phyloP scores from a whole-genome alignment of 2,888 invertebrate genomes.

The Leptodirus hochenwartii region DNA sequence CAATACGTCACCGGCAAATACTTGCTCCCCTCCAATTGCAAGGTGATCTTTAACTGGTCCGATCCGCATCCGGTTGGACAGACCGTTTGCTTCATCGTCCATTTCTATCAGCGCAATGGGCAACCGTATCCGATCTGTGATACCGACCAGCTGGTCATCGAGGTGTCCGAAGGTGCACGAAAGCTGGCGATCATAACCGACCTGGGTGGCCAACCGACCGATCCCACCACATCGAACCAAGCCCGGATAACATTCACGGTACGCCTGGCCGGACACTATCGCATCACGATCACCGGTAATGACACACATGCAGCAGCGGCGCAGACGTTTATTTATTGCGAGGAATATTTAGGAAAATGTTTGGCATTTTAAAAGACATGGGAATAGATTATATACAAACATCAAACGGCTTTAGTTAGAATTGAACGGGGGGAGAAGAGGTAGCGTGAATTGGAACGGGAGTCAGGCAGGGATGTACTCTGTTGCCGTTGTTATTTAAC shows the following conservation, averaged over 20 bases:
- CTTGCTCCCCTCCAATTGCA: slow-evolving; percentile 72
- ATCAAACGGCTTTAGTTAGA: too few relatives aligned
- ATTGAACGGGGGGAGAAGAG: too few relatives aligned
- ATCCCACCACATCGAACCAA: slow-evolving; percentile 69
- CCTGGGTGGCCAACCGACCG: slow-evolving; percentile 70
- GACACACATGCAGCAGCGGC: too few relatives aligned
- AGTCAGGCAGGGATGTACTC: too few relatives aligned
- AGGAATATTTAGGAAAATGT: too few relatives aligned
- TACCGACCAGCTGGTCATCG: slow-evolving; percentile 75
- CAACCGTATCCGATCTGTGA: slow-evolving; percentile 90
- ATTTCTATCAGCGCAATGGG: slow-evolving; percentile 84
- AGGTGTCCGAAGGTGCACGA: slow-evolving; percentile 70
- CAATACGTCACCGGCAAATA: slow-evolving; percentile 88
- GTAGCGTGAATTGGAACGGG: too few relatives aligned
- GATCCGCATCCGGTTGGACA: slow-evolving; percentile 80
- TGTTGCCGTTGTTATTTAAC: too few relatives aligned
- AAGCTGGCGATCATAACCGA: slow-evolving; percentile 73
- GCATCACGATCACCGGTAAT: slow-evolving; percentile 68
- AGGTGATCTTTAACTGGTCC: slow-evolving; percentile 64
- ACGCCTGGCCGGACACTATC: slow-evolving; percentile 76
- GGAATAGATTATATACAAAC: too few relatives aligned
- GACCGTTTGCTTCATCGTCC: slow-evolving; percentile 78
- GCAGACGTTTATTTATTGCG: too few relatives aligned
- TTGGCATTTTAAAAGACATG: too few relatives aligned
- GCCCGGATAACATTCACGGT: slow-evolving; percentile 86